These are phyloP conservation scores for Perizoma affinitatum DNA, from an alignment of 2,888 invertebrate genomes.

Conservation along the genomic window DNA sequence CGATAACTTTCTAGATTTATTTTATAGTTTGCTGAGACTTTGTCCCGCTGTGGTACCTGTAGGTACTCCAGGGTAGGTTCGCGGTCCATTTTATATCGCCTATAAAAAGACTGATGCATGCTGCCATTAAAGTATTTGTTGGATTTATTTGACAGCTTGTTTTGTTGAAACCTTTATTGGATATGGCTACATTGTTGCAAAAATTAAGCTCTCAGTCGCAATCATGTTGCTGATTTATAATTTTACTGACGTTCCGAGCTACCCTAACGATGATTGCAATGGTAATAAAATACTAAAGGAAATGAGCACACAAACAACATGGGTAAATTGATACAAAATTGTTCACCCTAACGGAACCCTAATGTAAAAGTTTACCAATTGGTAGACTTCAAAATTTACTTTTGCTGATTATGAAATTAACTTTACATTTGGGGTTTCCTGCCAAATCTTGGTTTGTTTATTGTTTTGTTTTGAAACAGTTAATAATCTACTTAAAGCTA, in stretches of 20 bases:
- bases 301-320: conserved; percentile 29
- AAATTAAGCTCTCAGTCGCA: conserved; percentile 65
- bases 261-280: conserved; percentile 44
- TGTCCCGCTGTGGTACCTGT: conserved; percentile 63
- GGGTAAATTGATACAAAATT: conserved; percentile 70
- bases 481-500: conserved; percentile 2
- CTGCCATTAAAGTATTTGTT: conserved; percentile 79
- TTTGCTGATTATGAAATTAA: conserved; percentile 72
- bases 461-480: conserved; percentile 17
- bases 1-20: conserved; percentile 83
- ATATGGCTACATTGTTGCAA: conserved; percentile 70
- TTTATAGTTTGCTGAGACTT: conserved; percentile 76
- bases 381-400: conserved; percentile 71
- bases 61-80: conserved; percentile 32
- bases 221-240: conserved; percentile 49
- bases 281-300: conserved; percentile 42
- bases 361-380: conserved; percentile 73
- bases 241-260: conserved; percentile 36
- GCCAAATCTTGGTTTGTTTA: conserved; percentile 15
- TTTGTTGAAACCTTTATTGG: conserved; percentile 76
- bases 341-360: conserved; percentile 61
- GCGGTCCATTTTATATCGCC: conserved; percentile 71
- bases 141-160: conserved; percentile 79
- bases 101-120: conserved; percentile 78
- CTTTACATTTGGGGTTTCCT: conserved; percentile 27